Evolutionary conservation across 2,113 vertebrate genomes (phyloP).

Genomic region (mouse (Mus musculus)): DNA sequence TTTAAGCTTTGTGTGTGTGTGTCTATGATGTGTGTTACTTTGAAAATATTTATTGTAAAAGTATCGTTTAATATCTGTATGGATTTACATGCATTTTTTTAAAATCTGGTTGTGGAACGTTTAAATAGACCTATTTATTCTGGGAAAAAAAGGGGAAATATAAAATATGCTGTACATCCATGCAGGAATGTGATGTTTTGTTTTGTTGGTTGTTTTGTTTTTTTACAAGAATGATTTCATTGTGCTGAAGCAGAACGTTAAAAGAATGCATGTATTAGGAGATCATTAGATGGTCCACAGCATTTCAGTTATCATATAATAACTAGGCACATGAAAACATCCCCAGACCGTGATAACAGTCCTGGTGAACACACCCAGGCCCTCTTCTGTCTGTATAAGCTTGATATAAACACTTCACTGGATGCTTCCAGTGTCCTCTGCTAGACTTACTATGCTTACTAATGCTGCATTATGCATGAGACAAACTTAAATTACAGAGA

Average conservation of each 20-base stretch:
- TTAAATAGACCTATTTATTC: neutral
- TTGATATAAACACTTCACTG: neutral
- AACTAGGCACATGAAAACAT: neutral
- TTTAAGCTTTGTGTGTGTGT: neutral
- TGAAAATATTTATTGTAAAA: neutral
- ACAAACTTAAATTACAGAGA: neutral
- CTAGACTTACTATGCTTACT: neutral
- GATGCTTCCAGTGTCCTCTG: neutral
- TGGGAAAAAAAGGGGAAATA: fast-evolving
- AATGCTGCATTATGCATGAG: neutral
- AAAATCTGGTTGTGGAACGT: neutral
- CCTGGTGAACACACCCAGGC: neutral
- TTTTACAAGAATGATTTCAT: neutral
- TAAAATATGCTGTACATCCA: neutral
- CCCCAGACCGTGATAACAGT: neutral
- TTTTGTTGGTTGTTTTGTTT: neutral
- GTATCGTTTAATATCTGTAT: neutral
- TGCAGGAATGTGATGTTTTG: neutral
- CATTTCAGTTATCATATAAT: neutral
- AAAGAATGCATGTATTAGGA: neutral
- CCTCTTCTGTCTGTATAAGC: neutral
- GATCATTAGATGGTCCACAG: neutral
- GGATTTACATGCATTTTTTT: neutral
- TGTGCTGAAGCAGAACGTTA: neutral
- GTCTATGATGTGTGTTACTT: neutral